Conservation (phyloP, 2,113 vertebrate genomes). For the Connochaetes taurinus region DNA sequence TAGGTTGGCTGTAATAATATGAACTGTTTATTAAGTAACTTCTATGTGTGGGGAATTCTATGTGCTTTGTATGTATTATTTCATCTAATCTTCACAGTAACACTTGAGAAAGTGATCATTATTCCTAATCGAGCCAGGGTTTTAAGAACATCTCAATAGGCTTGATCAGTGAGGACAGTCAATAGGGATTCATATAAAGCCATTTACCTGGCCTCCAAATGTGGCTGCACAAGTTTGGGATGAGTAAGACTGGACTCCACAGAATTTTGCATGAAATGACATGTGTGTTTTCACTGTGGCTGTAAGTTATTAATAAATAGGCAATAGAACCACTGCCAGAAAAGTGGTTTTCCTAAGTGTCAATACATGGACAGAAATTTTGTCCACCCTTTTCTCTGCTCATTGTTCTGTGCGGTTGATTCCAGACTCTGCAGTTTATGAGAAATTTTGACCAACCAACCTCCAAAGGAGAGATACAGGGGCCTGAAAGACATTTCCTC, state of each 20-base stretch:
- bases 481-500: background rate
- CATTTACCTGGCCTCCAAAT: background rate
- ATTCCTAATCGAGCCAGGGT: background rate
- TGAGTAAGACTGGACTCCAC: background rate
- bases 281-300: background rate
- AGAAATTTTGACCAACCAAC: background rate
- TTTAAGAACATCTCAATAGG: background rate
- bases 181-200: background rate
- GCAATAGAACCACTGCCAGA: background rate
- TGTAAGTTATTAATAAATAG: background rate
- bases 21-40: background rate
- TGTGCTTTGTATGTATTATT: background rate
- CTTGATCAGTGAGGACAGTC: background rate
- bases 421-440: background rate
- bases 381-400: background rate
- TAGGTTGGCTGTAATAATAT: background rate
- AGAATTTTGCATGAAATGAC: background rate
- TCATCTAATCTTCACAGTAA: background rate
- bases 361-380: background rate
- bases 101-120: background rate
- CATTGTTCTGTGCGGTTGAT: background rate
- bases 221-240: background rate
- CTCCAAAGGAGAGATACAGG: background rate
- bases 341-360: background rate
- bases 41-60: background rate